Conservation (phyloP, 35 echinoderm and acorn worm species). For the Strongylocentrotus purpuratus region DNA sequence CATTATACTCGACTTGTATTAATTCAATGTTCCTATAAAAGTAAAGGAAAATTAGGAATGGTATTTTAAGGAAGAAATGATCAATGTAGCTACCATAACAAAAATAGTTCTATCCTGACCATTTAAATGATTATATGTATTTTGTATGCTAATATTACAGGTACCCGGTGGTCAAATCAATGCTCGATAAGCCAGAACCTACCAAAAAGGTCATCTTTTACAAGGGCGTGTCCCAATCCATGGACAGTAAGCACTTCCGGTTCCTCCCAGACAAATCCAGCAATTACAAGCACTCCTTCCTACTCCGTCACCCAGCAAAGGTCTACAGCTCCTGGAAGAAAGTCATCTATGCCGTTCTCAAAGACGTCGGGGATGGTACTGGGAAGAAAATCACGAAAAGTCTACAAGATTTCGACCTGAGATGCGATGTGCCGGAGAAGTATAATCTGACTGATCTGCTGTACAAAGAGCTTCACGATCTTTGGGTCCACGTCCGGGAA, state of each 20-base stretch:
- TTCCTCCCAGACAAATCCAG: slow-evolving; percentile 50
- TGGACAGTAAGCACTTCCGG: slow-evolving; percentile 47
- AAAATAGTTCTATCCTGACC: background rate
- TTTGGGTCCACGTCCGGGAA: slow-evolving; percentile 15
- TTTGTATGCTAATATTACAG: background rate
- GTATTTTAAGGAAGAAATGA: no score
- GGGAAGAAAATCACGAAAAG: background rate
- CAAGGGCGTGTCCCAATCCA: slow-evolving; percentile 38
- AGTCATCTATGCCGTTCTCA: background rate
- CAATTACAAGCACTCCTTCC: slow-evolving; percentile 55
- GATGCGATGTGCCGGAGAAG: slow-evolving; percentile 1
- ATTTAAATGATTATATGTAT: background rate
- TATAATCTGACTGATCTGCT: background rate
- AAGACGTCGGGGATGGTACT: background rate
- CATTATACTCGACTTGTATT: no score
- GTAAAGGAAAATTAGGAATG: no score
- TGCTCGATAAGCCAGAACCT: slow-evolving; percentile 23
- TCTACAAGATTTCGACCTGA: background rate
- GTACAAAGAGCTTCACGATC: slow-evolving; percentile 50
- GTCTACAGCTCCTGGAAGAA: slow-evolving; percentile 45
- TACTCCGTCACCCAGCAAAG: slow-evolving; percentile 58
- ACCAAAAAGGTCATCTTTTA: slow-evolving; percentile 53
- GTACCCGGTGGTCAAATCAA: slow-evolving; percentile 22
- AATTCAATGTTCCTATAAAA: no score
- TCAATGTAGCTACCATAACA: background rate